These are phyloP conservation scores for Brienomyrus brachyistius DNA, from an alignment of 2,113 vertebrate genomes.

Conservation along the genomic window DNA sequence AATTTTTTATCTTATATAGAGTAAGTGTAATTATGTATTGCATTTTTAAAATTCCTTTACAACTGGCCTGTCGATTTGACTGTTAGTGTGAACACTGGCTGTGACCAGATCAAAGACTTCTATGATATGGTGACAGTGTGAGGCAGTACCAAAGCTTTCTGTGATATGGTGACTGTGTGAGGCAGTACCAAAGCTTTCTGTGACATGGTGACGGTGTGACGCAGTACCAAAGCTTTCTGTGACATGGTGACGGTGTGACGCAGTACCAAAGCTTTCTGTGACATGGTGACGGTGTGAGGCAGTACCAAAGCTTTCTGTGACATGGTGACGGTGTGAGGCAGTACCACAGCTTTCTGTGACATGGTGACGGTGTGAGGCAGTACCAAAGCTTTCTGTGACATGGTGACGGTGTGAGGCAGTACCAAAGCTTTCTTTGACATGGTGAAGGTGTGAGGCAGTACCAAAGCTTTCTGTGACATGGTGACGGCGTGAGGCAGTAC, in stretches of 20 bases:
- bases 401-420: not conserved
- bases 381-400: not conserved
- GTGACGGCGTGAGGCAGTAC: not conserved
- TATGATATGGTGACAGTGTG: not conserved
- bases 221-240: no score
- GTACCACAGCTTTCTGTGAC: not conserved
- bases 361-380: not conserved
- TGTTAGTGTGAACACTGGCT: not conserved
- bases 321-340: not conserved
- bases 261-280: not conserved
- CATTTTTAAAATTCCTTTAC: not conserved
- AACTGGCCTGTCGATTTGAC: not conserved
- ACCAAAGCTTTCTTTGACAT: not conserved
- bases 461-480: no score
- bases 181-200: no score
- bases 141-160: no score
- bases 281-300: not conserved
- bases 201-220: no score
- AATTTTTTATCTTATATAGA: not conserved
- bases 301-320: not conserved
- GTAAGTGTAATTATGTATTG: not conserved
- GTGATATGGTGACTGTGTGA: not conserved
- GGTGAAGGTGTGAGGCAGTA: not conserved
- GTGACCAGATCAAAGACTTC: not conserved
- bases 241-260: not conserved